These are phyloP conservation scores for Chouioia cunea DNA, from an alignment of 2,888 invertebrate species.

Conservation along the genomic window DNA sequence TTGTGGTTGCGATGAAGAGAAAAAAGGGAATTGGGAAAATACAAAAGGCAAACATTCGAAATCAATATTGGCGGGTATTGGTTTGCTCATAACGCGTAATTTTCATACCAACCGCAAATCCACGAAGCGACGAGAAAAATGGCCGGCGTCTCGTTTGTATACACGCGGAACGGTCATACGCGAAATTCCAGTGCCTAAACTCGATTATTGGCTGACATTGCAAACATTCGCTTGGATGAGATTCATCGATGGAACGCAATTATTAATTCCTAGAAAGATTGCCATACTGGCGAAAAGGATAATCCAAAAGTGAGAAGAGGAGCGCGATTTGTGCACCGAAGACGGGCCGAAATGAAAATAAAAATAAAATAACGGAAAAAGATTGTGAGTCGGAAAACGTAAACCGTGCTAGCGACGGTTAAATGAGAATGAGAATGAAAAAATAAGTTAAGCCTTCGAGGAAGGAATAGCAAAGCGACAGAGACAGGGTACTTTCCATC, in stretches of 20 bases:
- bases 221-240: background rate
- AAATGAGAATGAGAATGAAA: conserved; percentile 34
- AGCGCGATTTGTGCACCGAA: no score
- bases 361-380: no score
- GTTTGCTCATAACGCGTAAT: background rate
- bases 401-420: background rate
- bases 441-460: background rate
- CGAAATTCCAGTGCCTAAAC: conserved; percentile 28
- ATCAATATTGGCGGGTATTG: background rate
- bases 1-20: no score
- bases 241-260: conserved; percentile 34
- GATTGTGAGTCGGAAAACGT: no score
- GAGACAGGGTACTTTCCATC: conserved; percentile 36
- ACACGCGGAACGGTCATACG: background rate
- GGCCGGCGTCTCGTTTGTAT: background rate
- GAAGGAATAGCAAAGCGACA: background rate
- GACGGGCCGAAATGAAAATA: no score
- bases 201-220: background rate
- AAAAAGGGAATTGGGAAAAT: no score
- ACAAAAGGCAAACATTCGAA: no score
- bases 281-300: no score
- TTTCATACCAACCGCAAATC: background rate
- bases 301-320: no score
- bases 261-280: conserved; percentile 32
- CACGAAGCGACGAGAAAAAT: background rate